A percentile compares a stretch with the other conserved stretches of the same genome.
Evolutionary conservation across 2,797 vertebrate genomes (phyloP).

Genomic region (Enteromius trimaculatus): DNA sequence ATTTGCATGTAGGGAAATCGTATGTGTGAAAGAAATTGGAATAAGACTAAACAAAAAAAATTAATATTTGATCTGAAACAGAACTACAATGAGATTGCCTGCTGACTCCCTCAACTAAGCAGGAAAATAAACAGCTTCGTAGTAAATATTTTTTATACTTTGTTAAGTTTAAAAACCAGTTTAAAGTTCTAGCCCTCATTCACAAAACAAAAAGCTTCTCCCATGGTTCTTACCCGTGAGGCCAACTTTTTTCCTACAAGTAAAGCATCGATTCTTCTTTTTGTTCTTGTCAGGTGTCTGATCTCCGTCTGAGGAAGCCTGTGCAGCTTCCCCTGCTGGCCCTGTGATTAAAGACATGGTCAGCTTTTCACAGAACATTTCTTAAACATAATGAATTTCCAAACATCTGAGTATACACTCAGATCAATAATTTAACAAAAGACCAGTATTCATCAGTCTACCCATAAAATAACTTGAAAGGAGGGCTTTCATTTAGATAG

Average conservation of each 20-base stretch:
- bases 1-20: neutral
- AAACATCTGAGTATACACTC: neutral
- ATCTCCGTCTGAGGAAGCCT: slow-evolving; percentile 81
- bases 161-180: neutral
- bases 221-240: slow-evolving; percentile 83
- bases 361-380: slow-evolving; percentile 4
- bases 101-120: neutral
- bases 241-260: slow-evolving; percentile 91
- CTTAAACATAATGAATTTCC: slow-evolving; percentile 19
- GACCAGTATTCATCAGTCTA: slow-evolving; percentile 7
- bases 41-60: neutral
- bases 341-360: slow-evolving; percentile 66
- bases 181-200: neutral
- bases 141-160: neutral
- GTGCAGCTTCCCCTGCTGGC: slow-evolving; percentile 77
- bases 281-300: slow-evolving; percentile 86
- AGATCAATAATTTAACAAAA: neutral
- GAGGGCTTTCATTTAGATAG: neutral
- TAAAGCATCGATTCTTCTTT: slow-evolving; percentile 92
- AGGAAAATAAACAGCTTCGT: neutral
- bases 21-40: neutral
- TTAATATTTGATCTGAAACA: neutral
- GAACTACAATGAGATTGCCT: neutral
- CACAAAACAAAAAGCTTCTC: neutral
- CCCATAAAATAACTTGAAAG: neutral